phyloP scores from a whole-genome alignment of 2,797 vertebrate genomes.

The Alosa sapidissima region DNA sequence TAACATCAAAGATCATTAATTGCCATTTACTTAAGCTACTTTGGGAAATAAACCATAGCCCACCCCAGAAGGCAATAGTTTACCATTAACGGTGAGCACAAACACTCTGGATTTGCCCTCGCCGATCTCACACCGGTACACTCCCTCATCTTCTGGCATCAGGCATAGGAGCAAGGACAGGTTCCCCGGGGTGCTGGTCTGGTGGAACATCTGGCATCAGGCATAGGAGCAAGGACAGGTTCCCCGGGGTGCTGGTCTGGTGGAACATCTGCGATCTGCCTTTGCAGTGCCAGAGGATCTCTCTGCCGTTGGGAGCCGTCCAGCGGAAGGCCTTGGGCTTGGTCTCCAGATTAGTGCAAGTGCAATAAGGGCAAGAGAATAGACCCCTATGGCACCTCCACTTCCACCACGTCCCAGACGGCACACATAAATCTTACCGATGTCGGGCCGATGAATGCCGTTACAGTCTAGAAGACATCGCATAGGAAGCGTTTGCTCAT shows the following conservation, averaged over 20 bases:
- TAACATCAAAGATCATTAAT: no score
- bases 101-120: not conserved
- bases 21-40: no score
- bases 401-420: not conserved
- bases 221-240: constrained; percentile 9
- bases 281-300: constrained; percentile 14
- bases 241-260: not conserved
- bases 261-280: not conserved
- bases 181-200: not conserved
- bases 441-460: no score
- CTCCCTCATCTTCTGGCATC: not conserved
- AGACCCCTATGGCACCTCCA: not conserved
- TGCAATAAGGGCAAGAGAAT: constrained; percentile 1
- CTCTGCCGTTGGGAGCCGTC: not conserved
- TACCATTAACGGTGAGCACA: not conserved
- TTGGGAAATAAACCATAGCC: no score
- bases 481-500: no score
- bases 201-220: not conserved
- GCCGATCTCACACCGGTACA: not conserved
- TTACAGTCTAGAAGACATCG: no score
- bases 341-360: not conserved
- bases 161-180: constrained; percentile 2
- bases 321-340: not conserved
- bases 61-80: not conserved
- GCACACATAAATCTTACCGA: no score